These are phyloP conservation scores for Chromoteleia sp. DNA, from an alignment of 2,888 invertebrate species.

Conservation along the genomic window DNA sequence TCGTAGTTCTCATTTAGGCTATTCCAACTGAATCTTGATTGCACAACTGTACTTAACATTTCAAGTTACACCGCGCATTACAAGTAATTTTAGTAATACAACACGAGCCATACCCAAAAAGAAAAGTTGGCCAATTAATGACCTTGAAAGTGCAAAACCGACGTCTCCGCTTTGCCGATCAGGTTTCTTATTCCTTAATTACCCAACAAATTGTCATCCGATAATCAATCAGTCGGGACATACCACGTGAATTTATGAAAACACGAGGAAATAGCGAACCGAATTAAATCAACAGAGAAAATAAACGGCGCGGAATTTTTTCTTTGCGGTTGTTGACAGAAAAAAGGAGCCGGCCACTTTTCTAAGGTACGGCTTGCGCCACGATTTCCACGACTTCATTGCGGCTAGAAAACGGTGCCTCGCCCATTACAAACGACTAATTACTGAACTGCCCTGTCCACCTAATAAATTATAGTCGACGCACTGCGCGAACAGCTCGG, in stretches of 20 bases:
- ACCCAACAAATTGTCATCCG: constrained; percentile 37
- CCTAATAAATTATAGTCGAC: constrained; percentile 75
- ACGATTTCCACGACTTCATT: constrained; percentile 71
- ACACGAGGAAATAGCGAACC: constrained; percentile 33
- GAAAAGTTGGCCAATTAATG: constrained; percentile 38
- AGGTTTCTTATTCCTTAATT: constrained; percentile 25
- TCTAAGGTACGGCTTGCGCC: constrained; percentile 53
- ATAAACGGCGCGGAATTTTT: constrained; percentile 29
- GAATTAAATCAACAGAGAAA: constrained; percentile 43
- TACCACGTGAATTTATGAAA: constrained; percentile 30
- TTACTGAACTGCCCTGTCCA: constrained; percentile 77
- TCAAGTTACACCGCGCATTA: background rate
- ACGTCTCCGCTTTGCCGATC: constrained; percentile 3
- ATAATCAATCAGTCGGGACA: constrained; percentile 13
- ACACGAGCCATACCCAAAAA: background rate
- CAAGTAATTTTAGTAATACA: background rate
- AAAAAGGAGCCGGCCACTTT: constrained; percentile 45
- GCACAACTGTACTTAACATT: too few relatives aligned
- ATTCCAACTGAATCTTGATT: too few relatives aligned
- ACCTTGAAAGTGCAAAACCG: constrained; percentile 27
- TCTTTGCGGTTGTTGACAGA: constrained; percentile 13
- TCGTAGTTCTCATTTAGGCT: too few relatives aligned
- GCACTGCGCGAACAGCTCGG: constrained; percentile 67
- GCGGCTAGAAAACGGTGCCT: constrained; percentile 66
- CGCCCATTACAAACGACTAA: constrained; percentile 76